A percentile compares a stretch with the other conserved stretches of the same genome.
Evolutionary conservation across 2,113 vertebrate species (phyloP).

Genomic region (Craseonycteris thonglongyai): DNA sequence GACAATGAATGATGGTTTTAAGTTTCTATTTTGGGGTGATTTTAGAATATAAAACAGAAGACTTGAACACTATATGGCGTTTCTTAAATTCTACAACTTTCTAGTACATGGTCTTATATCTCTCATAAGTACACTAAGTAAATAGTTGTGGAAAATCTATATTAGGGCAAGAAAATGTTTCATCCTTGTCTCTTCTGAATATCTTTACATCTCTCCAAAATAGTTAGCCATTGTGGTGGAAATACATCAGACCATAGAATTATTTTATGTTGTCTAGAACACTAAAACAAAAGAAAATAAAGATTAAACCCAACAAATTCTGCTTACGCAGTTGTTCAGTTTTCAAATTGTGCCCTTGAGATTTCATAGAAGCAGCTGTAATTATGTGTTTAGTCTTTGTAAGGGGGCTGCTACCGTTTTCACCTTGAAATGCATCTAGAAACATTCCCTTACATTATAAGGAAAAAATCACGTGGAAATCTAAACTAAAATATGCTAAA

Average conservation of each 20-base stretch:
- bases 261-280: neutral
- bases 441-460: neutral
- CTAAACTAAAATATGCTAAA: neutral
- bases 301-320: neutral
- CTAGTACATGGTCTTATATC: neutral
- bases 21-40: neutral
- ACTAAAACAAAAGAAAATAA: neutral
- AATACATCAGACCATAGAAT: neutral
- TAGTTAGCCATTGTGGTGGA: neutral
- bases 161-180: neutral
- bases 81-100: neutral
- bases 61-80: neutral
- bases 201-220: neutral
- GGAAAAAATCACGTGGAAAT: neutral
- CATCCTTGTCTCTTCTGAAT: neutral
- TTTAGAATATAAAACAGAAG: neutral
- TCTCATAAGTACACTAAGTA: neutral
- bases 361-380: neutral
- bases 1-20: neutral
- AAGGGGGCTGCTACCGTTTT: neutral
- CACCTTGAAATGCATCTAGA: neutral
- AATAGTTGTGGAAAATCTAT: neutral
- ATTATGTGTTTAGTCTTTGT: neutral
- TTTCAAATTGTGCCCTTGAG: neutral
- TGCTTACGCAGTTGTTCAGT: neutral